These are phyloP conservation scores for Sceloporus undulatus DNA, from an alignment of 2,113 vertebrate species.

Conservation along the genomic window DNA sequence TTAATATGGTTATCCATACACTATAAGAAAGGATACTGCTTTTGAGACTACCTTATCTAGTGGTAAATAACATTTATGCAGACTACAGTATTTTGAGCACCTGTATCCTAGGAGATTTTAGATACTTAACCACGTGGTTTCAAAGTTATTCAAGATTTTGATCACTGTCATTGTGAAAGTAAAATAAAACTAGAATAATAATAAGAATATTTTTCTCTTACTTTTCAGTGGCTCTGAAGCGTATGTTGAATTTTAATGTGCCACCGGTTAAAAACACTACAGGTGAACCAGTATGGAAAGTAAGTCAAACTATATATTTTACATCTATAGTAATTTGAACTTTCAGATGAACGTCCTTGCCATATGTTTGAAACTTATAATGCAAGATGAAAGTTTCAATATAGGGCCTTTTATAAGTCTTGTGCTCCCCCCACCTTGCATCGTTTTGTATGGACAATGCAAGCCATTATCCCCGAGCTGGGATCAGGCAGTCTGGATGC, in stretches of 20 bases:
- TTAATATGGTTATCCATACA: too few relatives aligned
- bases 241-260: conserved; percentile 98
- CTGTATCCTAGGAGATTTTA: background rate
- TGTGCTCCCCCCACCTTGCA: too few relatives aligned
- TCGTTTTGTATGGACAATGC: too few relatives aligned
- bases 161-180: background rate
- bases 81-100: background rate
- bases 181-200: conserved; percentile 35
- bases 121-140: background rate
- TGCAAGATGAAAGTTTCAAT: too few relatives aligned
- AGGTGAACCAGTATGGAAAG: conserved; percentile 98
- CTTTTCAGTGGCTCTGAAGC: conserved; percentile 91
- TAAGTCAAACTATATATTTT: conserved; percentile 66
- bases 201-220: conserved; percentile 42
- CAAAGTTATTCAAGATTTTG: conserved; percentile 20
- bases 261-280: conserved; percentile 93
- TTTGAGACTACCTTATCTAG: too few relatives aligned
- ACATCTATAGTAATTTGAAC: background rate
- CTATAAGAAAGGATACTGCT: too few relatives aligned
- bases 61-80: too few relatives aligned
- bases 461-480: too few relatives aligned
- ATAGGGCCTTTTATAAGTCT: too few relatives aligned
- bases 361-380: conserved; percentile 9
- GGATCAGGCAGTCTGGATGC: too few relatives aligned
- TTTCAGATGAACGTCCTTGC: background rate